Base-by-base conservation (phyloP, 2,888 invertebrate species). In the Aphodius granarius region DNA sequence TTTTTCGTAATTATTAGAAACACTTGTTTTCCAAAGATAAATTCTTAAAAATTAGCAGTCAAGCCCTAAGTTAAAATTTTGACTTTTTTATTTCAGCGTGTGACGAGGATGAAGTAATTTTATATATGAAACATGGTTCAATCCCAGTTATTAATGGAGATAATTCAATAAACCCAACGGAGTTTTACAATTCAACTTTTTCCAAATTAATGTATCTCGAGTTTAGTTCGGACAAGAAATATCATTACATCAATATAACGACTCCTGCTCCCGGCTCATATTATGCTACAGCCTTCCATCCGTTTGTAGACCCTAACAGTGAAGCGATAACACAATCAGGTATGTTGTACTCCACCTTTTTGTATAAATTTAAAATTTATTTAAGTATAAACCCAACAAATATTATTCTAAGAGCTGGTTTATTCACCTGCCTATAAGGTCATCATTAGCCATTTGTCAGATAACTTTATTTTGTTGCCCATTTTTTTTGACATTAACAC, bases 81-180 rank as follows among this genome's bases (percentile, higher is more conserved):
- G 5, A 21, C 43, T 16, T 62, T 74, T 63, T 66, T 16, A 66
- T 79, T 83, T 74, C 79, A 85, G 86, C 82, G 68, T 87, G 87
- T 79, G 78, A 80, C 65, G 78, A 82, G 9, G 82, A 85, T 80
- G 90, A 92, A 82, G 91, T 94, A 72, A 88, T 92, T 79, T 88
- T 93, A 81, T 91, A 93, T 83, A 86, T 97, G 74, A 96, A 96
- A 85, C 91, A 93, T 80, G 94, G 94, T 16, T 93, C 95, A 70
- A 93, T 94, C 82, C 96, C 97, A 19, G 92, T 96, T 3, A 92
- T 96, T 76, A 93, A 92, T 83, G 94, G 95, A 1, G 94, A 95
- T 83, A 94, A 94, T 78, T 93, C 95, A 66, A 90, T 91, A 70
- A 94, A 94, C 83, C 94, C 95, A 9, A 76, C 81, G 73, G 80